Percentiles rank a stretch among this genome's conserved stretches.
These are phyloP conservation scores for Drosophila fungiperda DNA, from an alignment of 2,888 invertebrate species.

Conservation along the genomic window DNA sequence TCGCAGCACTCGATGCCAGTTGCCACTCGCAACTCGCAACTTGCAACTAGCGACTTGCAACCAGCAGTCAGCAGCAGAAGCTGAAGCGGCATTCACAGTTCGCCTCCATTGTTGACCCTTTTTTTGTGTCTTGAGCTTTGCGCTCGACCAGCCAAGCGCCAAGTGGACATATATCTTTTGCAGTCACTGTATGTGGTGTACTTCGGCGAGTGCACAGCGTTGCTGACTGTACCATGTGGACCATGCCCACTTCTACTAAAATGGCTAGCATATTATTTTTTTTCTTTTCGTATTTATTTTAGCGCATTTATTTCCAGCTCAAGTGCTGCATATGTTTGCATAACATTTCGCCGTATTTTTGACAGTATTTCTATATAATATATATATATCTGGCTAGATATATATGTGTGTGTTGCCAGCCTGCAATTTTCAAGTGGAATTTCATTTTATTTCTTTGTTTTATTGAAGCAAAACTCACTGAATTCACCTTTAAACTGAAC, in stretches of 20 bases:
- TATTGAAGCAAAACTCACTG: neutral
- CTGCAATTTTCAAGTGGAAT: conserved; percentile 5
- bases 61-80: neutral
- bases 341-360: conserved; percentile 60
- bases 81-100: conserved; percentile 31
- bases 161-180: conserved; percentile 80
- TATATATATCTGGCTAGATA: neutral
- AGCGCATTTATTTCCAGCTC: conserved; percentile 67
- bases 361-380: conserved; percentile 20
- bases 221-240: neutral
- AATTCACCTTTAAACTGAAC: neutral
- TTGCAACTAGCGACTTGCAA: neutral
- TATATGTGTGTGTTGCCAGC: neutral
- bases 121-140: conserved; percentile 63
- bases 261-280: conserved; percentile 31
- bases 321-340: conserved; percentile 76
- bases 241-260: conserved; percentile 58
- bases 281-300: conserved; percentile 4
- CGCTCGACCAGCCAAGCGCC: conserved; percentile 70
- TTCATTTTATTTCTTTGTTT: neutral
- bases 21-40: conserved; percentile 38
- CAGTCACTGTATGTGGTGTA: conserved; percentile 63
- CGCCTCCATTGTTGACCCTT: conserved; percentile 71
- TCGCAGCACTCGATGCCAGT: conserved; percentile 59
- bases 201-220: conserved; percentile 23